Base-by-base conservation (phyloP, 2,797 vertebrate species). In the Pelodytes ibericus region DNA sequence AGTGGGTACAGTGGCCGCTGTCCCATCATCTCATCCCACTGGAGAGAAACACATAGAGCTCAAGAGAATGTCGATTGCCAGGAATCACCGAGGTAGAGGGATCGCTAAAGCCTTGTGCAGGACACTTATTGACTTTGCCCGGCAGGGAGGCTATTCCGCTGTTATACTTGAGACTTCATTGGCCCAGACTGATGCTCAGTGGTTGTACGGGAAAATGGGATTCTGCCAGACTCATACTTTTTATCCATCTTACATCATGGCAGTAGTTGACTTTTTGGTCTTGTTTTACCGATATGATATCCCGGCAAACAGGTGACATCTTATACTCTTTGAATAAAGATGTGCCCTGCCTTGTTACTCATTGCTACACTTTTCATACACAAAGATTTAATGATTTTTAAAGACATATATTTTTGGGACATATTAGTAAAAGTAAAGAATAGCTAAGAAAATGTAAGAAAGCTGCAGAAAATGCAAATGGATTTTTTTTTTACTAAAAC, bases 151-250 rank as follows among this genome's bases (percentile, higher is more conserved):
- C 0, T 90, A 41, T 3, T 1, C 76, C 0, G 84, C 84, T 0
- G 91, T 96, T 2, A 0, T 93, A 5, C 86, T 96, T 0, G 47
- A 47, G 75, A 95, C 94, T 2, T 90, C 93, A 0, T 8, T 87
- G 25, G 87, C 92, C 62, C 92, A 94, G 84, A 87, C 81, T 0
- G 91, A 89, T 0, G 94, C 93, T 0, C 92, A 92, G 77, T 86
- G 75, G 66, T 88, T 96, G 10, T 95, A 95, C 0, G 92, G 93
- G 75, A 69, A 78, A 61, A 64, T 92, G 79, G 94, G 94, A 3
- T 96, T 87, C 80, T 29, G 77, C 3, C 91, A 33, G 84, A 2
- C 36, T 2, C 11, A 24, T 83, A 3, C 3, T 87, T 71, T 80
- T 73, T 31, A 41, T 81, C 1, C 0, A 76, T 0, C 91, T 91